phyloP scores from a whole-genome alignment of 2,888 invertebrate species.

The Rugalucina vietnamica region DNA sequence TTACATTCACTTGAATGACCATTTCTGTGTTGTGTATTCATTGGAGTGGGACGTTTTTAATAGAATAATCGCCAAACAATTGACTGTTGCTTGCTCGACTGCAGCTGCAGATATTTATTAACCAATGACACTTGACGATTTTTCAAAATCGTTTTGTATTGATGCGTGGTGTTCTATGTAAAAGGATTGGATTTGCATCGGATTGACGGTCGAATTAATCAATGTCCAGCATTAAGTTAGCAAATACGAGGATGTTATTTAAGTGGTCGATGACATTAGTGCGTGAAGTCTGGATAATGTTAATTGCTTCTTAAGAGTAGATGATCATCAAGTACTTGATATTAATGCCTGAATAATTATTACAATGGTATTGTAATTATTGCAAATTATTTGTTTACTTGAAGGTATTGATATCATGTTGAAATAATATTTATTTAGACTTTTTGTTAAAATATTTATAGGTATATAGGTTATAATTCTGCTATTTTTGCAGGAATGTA shows the following conservation, averaged over 20 bases:
- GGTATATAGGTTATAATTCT: too few relatives aligned
- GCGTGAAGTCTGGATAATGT: not conserved
- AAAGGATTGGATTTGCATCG: slow-evolving; percentile 1
- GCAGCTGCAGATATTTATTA: not conserved
- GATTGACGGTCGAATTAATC: not conserved
- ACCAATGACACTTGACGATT: too few relatives aligned
- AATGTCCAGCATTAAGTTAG: not conserved
- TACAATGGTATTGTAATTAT: too few relatives aligned
- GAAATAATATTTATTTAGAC: too few relatives aligned
- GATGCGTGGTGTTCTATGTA: not conserved
- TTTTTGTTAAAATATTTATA: too few relatives aligned
- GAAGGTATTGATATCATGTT: too few relatives aligned
- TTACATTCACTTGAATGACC: not conserved
- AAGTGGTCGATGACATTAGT: not conserved
- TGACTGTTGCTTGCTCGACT: not conserved
- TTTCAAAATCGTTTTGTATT: not conserved
- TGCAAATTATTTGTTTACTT: too few relatives aligned
- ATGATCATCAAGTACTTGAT: too few relatives aligned
- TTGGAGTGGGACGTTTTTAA: too few relatives aligned
- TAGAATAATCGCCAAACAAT: not conserved
- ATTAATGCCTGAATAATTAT: too few relatives aligned
- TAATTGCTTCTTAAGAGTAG: not conserved
- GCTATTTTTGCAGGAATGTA: too few relatives aligned
- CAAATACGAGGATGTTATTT: not conserved
- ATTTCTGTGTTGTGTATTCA: not conserved